A percentile compares a stretch with the other conserved stretches of the same genome.
phyloP scores from a whole-genome alignment of 2,888 invertebrate species.

The Lepas anatifera region DNA sequence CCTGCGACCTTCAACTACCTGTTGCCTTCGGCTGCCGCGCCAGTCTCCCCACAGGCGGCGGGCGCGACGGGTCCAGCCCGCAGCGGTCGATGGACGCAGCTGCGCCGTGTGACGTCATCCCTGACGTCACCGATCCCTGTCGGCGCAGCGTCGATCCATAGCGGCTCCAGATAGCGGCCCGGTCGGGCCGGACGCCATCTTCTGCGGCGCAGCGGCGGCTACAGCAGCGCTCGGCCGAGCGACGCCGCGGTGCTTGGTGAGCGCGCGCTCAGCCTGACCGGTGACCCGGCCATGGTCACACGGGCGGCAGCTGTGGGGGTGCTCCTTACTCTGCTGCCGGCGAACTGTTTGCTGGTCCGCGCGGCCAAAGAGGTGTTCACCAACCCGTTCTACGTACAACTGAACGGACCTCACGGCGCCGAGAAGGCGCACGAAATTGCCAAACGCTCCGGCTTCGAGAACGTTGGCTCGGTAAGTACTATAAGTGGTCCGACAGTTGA shows the following conservation, averaged over 20 bases:
- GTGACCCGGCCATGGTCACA: too few relatives aligned
- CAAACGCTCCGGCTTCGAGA: slow-evolving; percentile 80
- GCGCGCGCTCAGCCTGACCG: neutral
- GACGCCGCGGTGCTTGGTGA: neutral
- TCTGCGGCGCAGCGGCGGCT: neutral
- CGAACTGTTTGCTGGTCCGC: neutral
- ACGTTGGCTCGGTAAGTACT: slow-evolving; percentile 78
- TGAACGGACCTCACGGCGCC: slow-evolving; percentile 41
- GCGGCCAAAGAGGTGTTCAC: slow-evolving; percentile 60
- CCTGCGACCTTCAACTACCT: too few relatives aligned
- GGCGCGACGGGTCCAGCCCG: too few relatives aligned
- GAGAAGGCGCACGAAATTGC: slow-evolving; percentile 71
- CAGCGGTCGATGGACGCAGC: neutral
- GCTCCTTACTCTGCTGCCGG: neutral
- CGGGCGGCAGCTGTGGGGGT: neutral
- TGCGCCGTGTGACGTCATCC: neutral
- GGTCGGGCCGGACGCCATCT: neutral
- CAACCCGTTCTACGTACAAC: slow-evolving; percentile 86
- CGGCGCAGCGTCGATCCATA: neutral
- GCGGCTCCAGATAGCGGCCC: neutral
- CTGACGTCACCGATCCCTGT: neutral
- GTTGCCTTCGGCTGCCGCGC: neutral
- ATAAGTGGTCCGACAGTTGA: too few relatives aligned
- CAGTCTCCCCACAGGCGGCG: neutral
- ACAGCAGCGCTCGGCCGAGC: neutral